Evolutionary conservation across 2,113 vertebrate genomes (phyloP).

Genomic region (Hippocampus mohnikei): DNA sequence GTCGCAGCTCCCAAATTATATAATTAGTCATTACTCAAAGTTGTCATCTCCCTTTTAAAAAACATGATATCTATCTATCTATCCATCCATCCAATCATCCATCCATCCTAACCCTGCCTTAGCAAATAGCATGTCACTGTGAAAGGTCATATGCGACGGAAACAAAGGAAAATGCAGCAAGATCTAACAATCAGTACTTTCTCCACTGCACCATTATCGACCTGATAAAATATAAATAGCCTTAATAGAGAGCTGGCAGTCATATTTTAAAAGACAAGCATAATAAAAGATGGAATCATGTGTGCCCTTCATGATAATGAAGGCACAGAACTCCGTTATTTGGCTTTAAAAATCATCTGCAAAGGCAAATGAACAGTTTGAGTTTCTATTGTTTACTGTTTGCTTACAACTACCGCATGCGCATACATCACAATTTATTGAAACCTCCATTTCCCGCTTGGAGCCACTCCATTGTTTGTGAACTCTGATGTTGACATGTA

Average conservation of each 20-base stretch:
- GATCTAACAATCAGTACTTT: conserved; percentile 5
- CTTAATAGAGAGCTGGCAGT: conserved; percentile 33
- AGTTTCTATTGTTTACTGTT: not conserved
- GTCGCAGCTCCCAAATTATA: conserved; percentile 50
- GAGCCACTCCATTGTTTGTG: not conserved
- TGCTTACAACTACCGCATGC: conserved; percentile 13
- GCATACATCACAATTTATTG: conserved; percentile 19
- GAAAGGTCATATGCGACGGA: not conserved
- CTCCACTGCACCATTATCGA: conserved; percentile 12
- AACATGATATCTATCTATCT: conserved; percentile 20
- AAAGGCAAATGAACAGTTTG: not conserved
- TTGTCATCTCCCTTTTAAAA: conserved; percentile 44
- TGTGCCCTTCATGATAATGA: not conserved
- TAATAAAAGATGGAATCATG: conserved; percentile 6
- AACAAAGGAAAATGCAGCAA: conserved; percentile 18
- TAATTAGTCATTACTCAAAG: conserved; percentile 73
- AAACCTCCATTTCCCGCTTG: conserved; percentile 4
- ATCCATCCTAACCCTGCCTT: not conserved
- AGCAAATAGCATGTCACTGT: conserved; percentile 9
- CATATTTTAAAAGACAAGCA: conserved; percentile 40
- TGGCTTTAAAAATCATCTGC: conserved; percentile 19
- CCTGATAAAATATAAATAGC: conserved; percentile 55
- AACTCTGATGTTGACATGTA: not conserved
- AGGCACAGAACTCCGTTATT: not conserved
- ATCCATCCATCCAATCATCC: not conserved